Evolutionary conservation across 2,888 invertebrate species (phyloP).

Genomic region (Lordiphosa fenestrarum): DNA sequence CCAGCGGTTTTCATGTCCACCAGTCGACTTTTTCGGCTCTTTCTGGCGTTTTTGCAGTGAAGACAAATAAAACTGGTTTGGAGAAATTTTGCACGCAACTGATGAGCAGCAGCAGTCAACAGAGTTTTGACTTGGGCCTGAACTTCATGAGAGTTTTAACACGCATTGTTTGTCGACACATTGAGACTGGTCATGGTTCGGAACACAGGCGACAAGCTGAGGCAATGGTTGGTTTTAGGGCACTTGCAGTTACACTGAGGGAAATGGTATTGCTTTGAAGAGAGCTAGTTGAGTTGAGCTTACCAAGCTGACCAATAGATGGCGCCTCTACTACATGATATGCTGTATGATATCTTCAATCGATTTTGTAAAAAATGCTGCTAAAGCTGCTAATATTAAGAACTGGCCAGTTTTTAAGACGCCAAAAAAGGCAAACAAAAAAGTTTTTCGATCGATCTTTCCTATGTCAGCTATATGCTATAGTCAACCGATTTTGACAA

Average conservation of each 20-base stretch:
- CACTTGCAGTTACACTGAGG: neutral
- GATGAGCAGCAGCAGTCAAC: conserved; percentile 9
- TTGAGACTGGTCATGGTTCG: conserved; percentile 33
- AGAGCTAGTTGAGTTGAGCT: too few relatives aligned
- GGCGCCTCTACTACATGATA: too few relatives aligned
- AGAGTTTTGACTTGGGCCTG: conserved; percentile 10
- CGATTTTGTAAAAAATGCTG: too few relatives aligned
- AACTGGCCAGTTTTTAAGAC: too few relatives aligned
- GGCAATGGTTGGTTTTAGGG: neutral
- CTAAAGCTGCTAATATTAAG: too few relatives aligned
- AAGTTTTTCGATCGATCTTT: too few relatives aligned
- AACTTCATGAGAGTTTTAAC: conserved; percentile 17
- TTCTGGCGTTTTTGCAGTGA: neutral
- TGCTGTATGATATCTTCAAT: too few relatives aligned
- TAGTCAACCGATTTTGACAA: too few relatives aligned
- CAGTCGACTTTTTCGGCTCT: conserved; percentile 12
- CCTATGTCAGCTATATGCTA: too few relatives aligned
- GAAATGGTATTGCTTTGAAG: neutral
- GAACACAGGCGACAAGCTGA: conserved; percentile 15
- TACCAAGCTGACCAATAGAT: too few relatives aligned
- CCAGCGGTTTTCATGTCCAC: conserved; percentile 8
- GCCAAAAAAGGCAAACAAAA: too few relatives aligned
- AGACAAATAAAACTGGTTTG: conserved; percentile 15
- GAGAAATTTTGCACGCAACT: conserved; percentile 25
- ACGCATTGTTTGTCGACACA: conserved; percentile 8